Conservation (phyloP, 1,140 invertebrate species). For the Subanguina moxae region DNA sequence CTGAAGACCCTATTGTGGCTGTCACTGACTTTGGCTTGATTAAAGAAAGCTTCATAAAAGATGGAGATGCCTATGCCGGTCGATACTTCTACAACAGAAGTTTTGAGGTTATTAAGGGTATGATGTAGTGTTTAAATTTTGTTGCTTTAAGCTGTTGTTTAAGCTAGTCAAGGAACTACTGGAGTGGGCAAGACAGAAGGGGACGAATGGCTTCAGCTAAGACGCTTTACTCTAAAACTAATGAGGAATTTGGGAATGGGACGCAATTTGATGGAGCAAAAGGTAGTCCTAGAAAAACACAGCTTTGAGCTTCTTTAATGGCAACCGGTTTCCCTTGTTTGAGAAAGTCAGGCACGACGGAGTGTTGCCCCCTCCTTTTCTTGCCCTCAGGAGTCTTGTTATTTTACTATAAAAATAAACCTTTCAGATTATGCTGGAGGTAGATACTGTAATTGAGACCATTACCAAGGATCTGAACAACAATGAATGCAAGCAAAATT, state of each 20-base stretch:
- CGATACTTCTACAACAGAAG: constrained; percentile 46
- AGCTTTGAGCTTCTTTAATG: too few species aligned
- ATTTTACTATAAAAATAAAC: too few species aligned
- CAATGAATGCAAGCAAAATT: constrained; percentile 13
- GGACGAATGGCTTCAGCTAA: constrained; percentile 74
- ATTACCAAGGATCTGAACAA: constrained; percentile 14
- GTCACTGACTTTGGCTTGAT: constrained; percentile 37
- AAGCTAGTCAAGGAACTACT: not conserved
- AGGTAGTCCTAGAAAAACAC: constrained; percentile 62
- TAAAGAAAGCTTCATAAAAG: constrained; percentile 36
- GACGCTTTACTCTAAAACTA: constrained; percentile 70
- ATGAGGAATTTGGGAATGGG: constrained; percentile 74
- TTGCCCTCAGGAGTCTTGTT: too few species aligned
- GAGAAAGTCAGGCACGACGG: too few species aligned
- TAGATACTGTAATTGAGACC: constrained; percentile 17
- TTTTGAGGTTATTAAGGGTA: constrained; percentile 26
- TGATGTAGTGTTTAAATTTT: not conserved
- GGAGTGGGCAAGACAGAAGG: constrained; percentile 67
- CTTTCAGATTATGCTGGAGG: constrained; percentile 31
- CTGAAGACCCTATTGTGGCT: constrained; percentile 33
- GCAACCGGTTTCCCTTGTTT: too few species aligned
- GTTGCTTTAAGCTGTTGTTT: not conserved
- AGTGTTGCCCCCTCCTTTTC: too few species aligned
- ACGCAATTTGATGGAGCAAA: constrained; percentile 68
- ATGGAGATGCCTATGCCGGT: constrained; percentile 37